Percentiles rank a stretch among this genome's conserved stretches.
Evolutionary conservation across 2,888 invertebrate species (phyloP).

Genomic region (Leptarthrus brevirostris): DNA sequence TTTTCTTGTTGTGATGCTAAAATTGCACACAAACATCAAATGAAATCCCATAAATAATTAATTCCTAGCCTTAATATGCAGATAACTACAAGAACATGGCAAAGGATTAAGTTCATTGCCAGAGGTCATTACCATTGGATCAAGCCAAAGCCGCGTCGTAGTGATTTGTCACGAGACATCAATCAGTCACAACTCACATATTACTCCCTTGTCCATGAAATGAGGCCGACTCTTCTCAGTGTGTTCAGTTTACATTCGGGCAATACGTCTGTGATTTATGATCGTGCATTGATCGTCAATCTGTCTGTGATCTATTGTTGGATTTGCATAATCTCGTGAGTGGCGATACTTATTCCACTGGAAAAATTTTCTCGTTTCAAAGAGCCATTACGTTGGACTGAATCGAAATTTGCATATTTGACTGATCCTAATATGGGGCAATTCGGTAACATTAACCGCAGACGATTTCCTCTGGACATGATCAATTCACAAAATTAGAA

Average conservation of each 20-base stretch:
- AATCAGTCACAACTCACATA: slow-evolving; percentile 3
- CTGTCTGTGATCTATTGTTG: slow-evolving; percentile 16
- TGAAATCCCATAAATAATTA: too few species aligned
- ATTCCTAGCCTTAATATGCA: too few species aligned
- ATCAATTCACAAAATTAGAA: not conserved
- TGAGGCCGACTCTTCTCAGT: not conserved
- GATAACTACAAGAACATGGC: not conserved
- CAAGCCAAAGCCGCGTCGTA: not conserved
- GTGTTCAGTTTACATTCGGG: not conserved
- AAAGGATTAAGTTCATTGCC: not conserved
- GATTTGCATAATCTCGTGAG: slow-evolving; percentile 31
- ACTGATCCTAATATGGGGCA: slow-evolving; percentile 37
- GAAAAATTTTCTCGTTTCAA: slow-evolving; percentile 6
- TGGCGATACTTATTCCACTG: not conserved
- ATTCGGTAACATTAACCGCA: slow-evolving; percentile 27
- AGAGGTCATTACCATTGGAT: not conserved
- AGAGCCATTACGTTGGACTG: not conserved
- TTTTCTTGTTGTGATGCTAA: too few species aligned
- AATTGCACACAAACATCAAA: too few species aligned
- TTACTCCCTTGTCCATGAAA: not conserved
- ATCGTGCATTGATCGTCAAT: slow-evolving; percentile 31
- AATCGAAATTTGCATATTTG: slow-evolving; percentile 23
- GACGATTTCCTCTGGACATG: not conserved
- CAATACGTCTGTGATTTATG: not conserved
- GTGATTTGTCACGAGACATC: slow-evolving; percentile 16